A percentile compares a stretch with the other conserved stretches of the same genome.
Evolutionary conservation across 2,113 vertebrate genomes (phyloP).

Genomic region (Chrysemys picta): DNA sequence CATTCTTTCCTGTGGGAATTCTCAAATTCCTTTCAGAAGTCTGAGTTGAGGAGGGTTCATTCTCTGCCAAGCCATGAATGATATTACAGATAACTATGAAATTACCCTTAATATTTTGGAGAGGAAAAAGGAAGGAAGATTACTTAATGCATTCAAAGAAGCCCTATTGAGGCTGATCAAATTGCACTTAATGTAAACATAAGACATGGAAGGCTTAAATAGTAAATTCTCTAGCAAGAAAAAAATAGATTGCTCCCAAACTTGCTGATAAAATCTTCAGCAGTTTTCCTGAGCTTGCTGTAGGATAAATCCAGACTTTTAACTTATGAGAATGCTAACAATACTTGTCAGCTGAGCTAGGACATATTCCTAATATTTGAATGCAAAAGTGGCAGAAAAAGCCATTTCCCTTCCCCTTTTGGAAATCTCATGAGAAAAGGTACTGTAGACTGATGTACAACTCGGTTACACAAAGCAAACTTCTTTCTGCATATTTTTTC

Average conservation of each 20-base stretch:
- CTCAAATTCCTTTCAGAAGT: not conserved
- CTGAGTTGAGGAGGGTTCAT: not conserved
- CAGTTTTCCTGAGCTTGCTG: not conserved
- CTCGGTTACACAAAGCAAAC: not conserved
- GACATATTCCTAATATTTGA: not conserved
- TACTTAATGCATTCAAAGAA: conserved; percentile 4
- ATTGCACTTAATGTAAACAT: conserved; percentile 17
- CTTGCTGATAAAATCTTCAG: not conserved
- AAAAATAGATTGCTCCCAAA: not conserved
- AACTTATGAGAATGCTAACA: not conserved
- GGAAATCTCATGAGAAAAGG: conserved; percentile 1
- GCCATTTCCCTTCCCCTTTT: not conserved
- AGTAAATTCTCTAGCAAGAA: not conserved
- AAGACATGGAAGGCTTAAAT: not conserved
- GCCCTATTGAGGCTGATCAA: not conserved
- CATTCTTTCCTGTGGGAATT: not conserved
- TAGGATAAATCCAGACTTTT: not conserved
- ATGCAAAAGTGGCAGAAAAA: not conserved
- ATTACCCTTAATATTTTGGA: conserved; percentile 16
- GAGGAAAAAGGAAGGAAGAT: conserved; percentile 14
- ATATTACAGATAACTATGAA: conserved; percentile 3
- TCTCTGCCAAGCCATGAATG: not conserved
- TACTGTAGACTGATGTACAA: not conserved
- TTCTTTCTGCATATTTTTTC: not conserved
- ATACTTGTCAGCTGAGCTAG: not conserved